Percentiles rank a stretch among this genome's conserved stretches.
phyloP scores from a whole-genome alignment of 2,888 invertebrate species.

The Argyresthia albistria region DNA sequence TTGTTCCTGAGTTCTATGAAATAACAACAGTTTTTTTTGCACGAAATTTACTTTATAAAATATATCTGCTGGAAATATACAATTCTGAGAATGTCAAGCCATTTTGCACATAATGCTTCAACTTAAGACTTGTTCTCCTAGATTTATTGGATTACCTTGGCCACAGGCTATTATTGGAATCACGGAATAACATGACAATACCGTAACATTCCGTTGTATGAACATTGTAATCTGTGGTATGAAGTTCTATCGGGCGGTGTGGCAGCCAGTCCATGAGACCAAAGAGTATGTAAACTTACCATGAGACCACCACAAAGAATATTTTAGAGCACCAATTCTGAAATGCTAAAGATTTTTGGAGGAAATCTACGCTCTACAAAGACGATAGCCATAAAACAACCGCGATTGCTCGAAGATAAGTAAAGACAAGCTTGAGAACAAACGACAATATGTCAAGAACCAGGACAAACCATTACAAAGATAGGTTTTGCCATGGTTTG shows the following conservation, averaged over 20 bases:
- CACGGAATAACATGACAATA: background rate
- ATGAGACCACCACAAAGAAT: constrained; percentile 5
- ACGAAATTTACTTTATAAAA: no score
- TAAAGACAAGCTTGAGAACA: background rate
- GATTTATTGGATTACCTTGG: no score
- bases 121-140: no score
- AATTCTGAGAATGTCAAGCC: no score
- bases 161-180: background rate
- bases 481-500: background rate
- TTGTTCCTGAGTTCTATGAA: no score
- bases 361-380: background rate
- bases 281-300: constrained; percentile 9
- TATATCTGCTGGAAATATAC: no score
- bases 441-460: background rate
- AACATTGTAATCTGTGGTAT: background rate
- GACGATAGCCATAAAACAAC: background rate
- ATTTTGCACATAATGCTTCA: no score
- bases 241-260: background rate
- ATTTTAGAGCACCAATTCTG: background rate
- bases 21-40: no score
- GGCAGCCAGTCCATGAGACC: background rate
- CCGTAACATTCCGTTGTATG: background rate
- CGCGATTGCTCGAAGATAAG: background rate
- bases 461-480: background rate
- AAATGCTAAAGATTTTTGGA: background rate